Evolutionary conservation across 2,797 vertebrate genomes (phyloP).

Genomic region (Chelmon rostratus): DNA sequence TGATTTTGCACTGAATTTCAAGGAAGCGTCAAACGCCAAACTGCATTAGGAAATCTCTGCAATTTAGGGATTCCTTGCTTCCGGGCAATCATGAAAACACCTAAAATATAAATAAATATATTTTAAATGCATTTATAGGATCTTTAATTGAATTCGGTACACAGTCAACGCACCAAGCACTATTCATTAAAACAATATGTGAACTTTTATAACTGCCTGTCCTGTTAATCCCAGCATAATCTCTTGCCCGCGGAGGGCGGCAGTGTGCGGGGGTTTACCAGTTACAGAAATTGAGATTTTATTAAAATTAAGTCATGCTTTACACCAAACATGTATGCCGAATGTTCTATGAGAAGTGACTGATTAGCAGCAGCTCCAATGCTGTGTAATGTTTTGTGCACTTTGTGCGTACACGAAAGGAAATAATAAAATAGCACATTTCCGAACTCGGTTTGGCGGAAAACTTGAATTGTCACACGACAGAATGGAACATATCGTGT

Average conservation of each 20-base stretch:
- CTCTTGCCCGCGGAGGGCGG: slow-evolving; percentile 22
- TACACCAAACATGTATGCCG: neutral
- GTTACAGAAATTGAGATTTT: slow-evolving; percentile 4
- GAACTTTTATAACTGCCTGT: slow-evolving; percentile 22
- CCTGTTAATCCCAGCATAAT: slow-evolving; percentile 40
- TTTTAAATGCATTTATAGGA: accelerated
- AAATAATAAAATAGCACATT: neutral
- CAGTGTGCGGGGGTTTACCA: neutral
- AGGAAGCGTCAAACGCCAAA: slow-evolving; percentile 6
- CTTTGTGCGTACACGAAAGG: accelerated
- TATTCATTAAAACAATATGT: neutral
- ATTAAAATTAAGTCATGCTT: neutral
- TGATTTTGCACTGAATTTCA: slow-evolving; percentile 1
- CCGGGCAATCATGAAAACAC: neutral
- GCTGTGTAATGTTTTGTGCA: accelerated
- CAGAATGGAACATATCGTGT: neutral
- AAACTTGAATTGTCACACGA: neutral
- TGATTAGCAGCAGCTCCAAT: accelerated
- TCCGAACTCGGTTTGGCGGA: slow-evolving; percentile 1
- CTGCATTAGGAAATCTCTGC: neutral
- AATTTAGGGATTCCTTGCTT: neutral
- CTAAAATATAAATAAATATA: accelerated
- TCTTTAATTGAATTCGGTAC: neutral
- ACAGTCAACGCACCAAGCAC: neutral
- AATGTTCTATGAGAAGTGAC: accelerated